Evolutionary conservation across 1,140 invertebrate genomes (phyloP), one percentile per base, ranked within the genome.

Genomic region (Papilio xuthus): DNA sequence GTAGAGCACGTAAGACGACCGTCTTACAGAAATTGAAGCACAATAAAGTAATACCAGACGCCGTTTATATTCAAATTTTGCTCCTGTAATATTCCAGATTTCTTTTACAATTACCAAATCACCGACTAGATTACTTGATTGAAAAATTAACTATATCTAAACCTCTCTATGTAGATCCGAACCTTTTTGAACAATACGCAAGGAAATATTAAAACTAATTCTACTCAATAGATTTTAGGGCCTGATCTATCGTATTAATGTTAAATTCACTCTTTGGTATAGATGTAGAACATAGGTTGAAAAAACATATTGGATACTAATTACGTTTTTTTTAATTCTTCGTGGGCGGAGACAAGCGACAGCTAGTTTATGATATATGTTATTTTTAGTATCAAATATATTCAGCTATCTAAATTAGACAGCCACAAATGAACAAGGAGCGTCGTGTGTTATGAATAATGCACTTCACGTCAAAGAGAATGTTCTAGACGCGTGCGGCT

Each of bases 31-130:
- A 73, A 73, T 73, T 44, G 71, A 50, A 47, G 71, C 42, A 73
- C 41, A 73, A 41, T 73, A 73, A 73, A 47, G 71, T 47, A 73
- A 73, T 50, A 73, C 37, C 71, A 73, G 42, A 41, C 71, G 42
- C 41, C 71, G 41, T 73, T 73, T 73, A 73, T 47, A 47, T 73
- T 47, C 42, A 73, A 73, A 71, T 71, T 71, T 60, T 44, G 70
- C 13, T 71, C 69, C 32, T 23, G n/a, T 44, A 71, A 42, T 37
- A 71, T 41, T 71, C 70, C n/a, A 23, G 41, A 73, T 26, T 73
- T 47, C 41, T 18, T 50, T 50, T 44, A 50, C 41, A 73, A 44
- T 73, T 50, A 28, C 42, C 41, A 50, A 73, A 42, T 41, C 70
- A 72, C 10, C n/a, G 44, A 23, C n/a, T 7, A 47, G 42, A 73